Evolutionary conservation across 2,113 vertebrate genomes (phyloP), one percentile per base, ranked within the genome.

Genomic region (Leucoraja erinaceus): DNA sequence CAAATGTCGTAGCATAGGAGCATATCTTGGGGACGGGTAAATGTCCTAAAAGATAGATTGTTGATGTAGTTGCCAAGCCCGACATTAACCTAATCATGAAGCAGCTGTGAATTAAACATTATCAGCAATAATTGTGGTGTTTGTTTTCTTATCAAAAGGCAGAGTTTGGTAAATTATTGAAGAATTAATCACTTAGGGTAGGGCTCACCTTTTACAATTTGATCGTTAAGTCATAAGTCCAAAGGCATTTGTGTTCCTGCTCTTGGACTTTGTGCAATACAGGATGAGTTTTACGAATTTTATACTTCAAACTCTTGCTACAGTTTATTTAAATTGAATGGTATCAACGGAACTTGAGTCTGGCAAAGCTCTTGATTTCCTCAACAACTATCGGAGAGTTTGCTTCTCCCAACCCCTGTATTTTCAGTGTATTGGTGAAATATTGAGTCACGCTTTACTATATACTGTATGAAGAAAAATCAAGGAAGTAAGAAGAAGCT

Each of bases 251-350:
- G 66, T 38, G 18, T 74, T 47, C 90, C 68, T 72, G 66, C 90
- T 72, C 18, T 91, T 72, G 90, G 68, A 91, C 90, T 47, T 74
- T 91, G 66, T 74, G 90, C 31, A 9, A 28, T 91, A 68, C 33
- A 74, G 8, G 6, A 8, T 88, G 84, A 88, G 12, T 61, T 4
- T 66, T 33, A 28, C n/a, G 33, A n/a, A n/a, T 28, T 72, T 47
- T 31, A 25, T 72, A 10, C 16, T 28, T 91, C 66, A 72, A 47
- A 12, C 59, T 11, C 38, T 54, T 72, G 5, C 72, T 47, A 38
- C 31, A 22, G 90, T 47, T 74, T 54, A 74, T 72, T 72, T 54
- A 38, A n/a, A 88, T 63, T 11, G 63, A 18, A 88, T 25, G 0
- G 28, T 61, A 88, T 6, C 28, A 33, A 11, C 59, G 22, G 66